Evolutionary conservation across 2,113 vertebrate genomes (phyloP).

Genomic region (Calyptommatus sinebrachiatus): DNA sequence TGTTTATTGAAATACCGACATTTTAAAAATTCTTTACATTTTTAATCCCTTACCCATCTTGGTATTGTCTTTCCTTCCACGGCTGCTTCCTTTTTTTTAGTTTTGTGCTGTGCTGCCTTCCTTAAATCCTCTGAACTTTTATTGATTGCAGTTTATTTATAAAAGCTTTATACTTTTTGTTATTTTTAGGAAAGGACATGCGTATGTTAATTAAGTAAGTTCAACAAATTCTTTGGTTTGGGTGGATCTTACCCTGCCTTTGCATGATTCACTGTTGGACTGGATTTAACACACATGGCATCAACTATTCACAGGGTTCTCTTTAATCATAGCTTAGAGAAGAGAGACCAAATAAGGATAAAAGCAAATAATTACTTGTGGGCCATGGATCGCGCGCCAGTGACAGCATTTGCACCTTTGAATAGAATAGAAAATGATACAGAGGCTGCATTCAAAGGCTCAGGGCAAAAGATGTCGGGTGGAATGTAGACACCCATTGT

Average conservation of each 20-base stretch:
- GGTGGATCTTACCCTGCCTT: slow-evolving; percentile 9
- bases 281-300: slow-evolving; percentile 22
- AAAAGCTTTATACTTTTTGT: neutral
- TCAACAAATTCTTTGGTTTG: neutral
- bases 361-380: slow-evolving; percentile 31
- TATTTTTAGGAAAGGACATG: neutral
- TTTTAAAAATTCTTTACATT: neutral
- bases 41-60: too few relatives aligned
- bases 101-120: neutral
- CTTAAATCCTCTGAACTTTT: neutral
- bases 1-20: neutral
- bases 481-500: neutral
- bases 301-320: slow-evolving; percentile 39
- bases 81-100: neutral
- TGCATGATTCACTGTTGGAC: neutral
- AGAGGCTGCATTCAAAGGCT: slow-evolving; percentile 7
- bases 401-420: slow-evolving; percentile 24
- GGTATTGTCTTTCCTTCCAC: neutral
- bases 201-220: neutral
- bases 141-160: neutral
- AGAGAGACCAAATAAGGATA: slow-evolving; percentile 23
- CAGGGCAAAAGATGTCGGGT: slow-evolving; percentile 7
- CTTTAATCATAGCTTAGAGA: slow-evolving; percentile 31
- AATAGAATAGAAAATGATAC: slow-evolving; percentile 3
- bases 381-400: slow-evolving; percentile 32